These are phyloP conservation scores for Apis cerana DNA, from an alignment of 1,140 invertebrate species.

Conservation along the genomic window DNA sequence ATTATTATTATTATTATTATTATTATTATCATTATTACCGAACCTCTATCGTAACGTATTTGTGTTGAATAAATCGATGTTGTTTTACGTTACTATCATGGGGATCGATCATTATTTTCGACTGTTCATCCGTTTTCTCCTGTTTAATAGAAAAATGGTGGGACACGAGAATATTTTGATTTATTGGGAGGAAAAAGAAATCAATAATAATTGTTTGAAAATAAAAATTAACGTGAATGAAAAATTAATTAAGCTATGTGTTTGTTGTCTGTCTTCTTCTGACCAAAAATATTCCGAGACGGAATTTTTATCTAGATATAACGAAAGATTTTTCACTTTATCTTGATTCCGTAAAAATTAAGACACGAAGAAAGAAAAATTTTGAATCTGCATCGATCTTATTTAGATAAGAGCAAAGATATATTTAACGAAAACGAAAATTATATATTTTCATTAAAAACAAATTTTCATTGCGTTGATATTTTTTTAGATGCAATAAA, in stretches of 20 bases:
- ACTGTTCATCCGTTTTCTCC: slow-evolving; percentile 5
- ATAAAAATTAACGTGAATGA: slow-evolving; percentile 1
- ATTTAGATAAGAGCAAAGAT: too few relatives aligned
- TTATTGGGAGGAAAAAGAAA: neutral
- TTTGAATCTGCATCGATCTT: too few relatives aligned
- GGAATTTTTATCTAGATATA: too few relatives aligned
- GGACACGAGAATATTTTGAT: neutral
- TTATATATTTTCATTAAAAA: too few relatives aligned
- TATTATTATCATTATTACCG: slow-evolving; percentile 69
- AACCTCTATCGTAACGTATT: slow-evolving; percentile 76
- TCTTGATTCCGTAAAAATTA: too few relatives aligned
- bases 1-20: slow-evolving; percentile 72
- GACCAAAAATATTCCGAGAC: too few relatives aligned
- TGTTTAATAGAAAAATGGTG: slow-evolving; percentile 1
- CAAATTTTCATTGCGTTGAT: too few relatives aligned
- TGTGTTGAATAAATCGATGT: slow-evolving; percentile 80
- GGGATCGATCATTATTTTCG: slow-evolving; percentile 25
- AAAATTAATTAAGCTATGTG: neutral
- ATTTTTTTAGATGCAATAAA: too few relatives aligned
- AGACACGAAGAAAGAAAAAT: too few relatives aligned
- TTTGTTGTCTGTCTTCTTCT: neutral
- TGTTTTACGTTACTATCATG: slow-evolving; percentile 76
- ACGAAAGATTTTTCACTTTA: too few relatives aligned
- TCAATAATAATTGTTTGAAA: neutral
- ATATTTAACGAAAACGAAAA: too few relatives aligned